A percentile compares a stretch with the other conserved stretches of the same genome.
phyloP scores from a whole-genome alignment of 2,888 invertebrate species.

The Drosophila mulleri region DNA sequence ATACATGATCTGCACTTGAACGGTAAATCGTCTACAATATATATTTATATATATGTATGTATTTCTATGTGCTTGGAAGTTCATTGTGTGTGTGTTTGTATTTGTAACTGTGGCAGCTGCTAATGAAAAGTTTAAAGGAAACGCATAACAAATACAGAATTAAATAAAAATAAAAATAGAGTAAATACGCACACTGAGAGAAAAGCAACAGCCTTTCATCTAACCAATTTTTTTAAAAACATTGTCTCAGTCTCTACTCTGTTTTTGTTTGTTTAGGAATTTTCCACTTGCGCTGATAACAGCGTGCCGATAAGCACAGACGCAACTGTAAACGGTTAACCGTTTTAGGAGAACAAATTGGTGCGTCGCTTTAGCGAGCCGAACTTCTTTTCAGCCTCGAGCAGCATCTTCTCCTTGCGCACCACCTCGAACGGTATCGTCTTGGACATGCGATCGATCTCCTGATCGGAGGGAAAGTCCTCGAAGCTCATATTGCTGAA shows the following conservation, averaged over 20 bases:
- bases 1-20: constrained; percentile 56
- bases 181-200: constrained; percentile 22
- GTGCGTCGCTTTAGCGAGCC: constrained; percentile 86
- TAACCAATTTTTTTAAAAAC: constrained; percentile 19
- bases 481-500: constrained; percentile 92
- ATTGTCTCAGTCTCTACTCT: constrained; percentile 41
- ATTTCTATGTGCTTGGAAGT: constrained; percentile 51
- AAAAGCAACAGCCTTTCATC: constrained; percentile 13
- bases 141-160: constrained; percentile 15
- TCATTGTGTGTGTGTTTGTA: constrained; percentile 35
- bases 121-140: constrained; percentile 31
- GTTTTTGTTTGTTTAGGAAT: constrained; percentile 24
- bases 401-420: constrained; percentile 85
- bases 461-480: constrained; percentile 90
- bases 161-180: constrained; percentile 1
- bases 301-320: constrained; percentile 20
- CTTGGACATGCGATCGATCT: constrained; percentile 83
- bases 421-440: constrained; percentile 89
- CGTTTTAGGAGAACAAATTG: constrained; percentile 86
- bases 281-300: constrained; percentile 28
- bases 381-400: constrained; percentile 86
- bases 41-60: constrained; percentile 8
- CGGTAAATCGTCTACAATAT: constrained; percentile 35
- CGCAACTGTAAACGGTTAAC: constrained; percentile 3
- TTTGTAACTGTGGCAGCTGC: constrained; percentile 37